phyloP scores from a whole-genome alignment of 2,113 vertebrate genomes.

The Bolborhynchus lineola region DNA sequence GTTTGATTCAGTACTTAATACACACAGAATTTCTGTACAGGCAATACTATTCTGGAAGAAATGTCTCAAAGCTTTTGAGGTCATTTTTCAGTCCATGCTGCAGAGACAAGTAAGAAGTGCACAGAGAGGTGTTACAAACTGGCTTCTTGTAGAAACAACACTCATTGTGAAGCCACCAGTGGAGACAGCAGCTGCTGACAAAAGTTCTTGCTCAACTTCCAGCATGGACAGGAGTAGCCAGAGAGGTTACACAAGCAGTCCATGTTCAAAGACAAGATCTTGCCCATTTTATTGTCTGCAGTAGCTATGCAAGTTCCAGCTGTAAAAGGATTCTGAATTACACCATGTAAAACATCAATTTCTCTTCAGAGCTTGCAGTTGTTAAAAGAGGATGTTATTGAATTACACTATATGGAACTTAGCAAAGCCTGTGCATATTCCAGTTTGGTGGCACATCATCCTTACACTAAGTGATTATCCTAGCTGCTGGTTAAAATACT shows the following conservation, averaged over 20 bases:
- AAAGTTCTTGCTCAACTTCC: neutral
- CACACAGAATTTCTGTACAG: neutral
- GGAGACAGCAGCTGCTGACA: neutral
- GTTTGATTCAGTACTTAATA: neutral
- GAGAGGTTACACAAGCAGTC: accelerated
- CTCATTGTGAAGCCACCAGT: neutral
- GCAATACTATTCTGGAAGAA: neutral
- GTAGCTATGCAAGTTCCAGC: neutral
- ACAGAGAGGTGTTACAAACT: neutral
- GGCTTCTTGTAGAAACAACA: neutral
- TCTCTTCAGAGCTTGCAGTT: neutral
- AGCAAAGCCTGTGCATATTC: neutral
- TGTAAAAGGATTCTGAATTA: neutral
- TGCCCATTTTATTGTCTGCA: neutral
- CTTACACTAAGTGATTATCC: neutral
- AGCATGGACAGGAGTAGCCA: neutral
- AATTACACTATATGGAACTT: neutral
- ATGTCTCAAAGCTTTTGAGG: neutral
- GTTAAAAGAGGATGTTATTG: neutral
- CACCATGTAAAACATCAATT: neutral
- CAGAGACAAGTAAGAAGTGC: neutral
- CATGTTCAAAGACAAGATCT: neutral
- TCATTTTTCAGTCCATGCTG: neutral
- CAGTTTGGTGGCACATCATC: neutral
- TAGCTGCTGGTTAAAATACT: neutral